Evolutionary conservation across 2,888 invertebrate species (phyloP).

Genomic region (Timema cristinae): DNA sequence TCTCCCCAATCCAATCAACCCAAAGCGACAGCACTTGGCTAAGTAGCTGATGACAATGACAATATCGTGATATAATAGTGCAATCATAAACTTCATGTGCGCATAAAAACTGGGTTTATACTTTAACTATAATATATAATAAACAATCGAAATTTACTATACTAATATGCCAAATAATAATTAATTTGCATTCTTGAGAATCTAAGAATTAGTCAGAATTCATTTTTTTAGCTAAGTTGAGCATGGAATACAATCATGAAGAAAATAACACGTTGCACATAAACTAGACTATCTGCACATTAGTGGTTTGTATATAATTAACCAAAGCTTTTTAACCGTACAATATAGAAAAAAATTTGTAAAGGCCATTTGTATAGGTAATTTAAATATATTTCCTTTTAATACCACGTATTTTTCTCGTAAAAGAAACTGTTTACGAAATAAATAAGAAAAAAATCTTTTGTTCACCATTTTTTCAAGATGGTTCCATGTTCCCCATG

Average conservation of each 20-base stretch:
- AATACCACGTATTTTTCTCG: neutral
- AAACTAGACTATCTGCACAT: neutral
- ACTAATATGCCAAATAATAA: neutral
- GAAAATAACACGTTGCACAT: neutral
- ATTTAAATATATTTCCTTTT: neutral
- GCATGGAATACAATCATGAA: too few relatives aligned
- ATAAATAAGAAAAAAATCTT: neutral
- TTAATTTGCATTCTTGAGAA: neutral
- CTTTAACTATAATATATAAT: neutral
- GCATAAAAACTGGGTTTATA: conserved; percentile 1
- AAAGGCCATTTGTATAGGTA: neutral
- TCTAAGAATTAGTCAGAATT: neutral
- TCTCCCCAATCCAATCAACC: neutral
- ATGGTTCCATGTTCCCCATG: neutral
- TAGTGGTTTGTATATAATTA: neutral
- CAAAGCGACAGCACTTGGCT: neutral
- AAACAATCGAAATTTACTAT: neutral
- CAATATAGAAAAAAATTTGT: neutral
- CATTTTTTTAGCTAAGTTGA: neutral
- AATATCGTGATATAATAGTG: neutral
- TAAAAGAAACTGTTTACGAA: neutral
- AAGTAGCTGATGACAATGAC: neutral
- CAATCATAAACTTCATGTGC: conserved; percentile 5
- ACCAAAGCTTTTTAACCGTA: conserved; percentile 3
- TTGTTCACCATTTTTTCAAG: neutral